Evolutionary conservation across 2,797 vertebrate species (phyloP), one percentile per base, ranked within the genome.

Genomic region (Xenops minutus): DNA sequence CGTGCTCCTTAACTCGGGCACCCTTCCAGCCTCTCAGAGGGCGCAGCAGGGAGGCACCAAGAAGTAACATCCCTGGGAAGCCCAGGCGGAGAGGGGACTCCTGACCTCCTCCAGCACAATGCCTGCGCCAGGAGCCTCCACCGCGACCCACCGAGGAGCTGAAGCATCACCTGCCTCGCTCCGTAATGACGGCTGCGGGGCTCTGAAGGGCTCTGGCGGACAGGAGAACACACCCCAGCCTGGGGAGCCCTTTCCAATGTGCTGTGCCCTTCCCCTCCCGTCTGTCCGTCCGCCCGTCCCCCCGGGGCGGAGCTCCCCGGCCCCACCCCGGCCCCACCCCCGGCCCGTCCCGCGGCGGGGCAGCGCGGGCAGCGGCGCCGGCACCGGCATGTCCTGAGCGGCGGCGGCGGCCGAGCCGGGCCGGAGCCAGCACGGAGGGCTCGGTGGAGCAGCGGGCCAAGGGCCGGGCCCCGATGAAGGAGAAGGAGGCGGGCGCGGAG

Each of bases 401-500:
- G 96, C 73, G 92, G 96, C 83, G 89, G 93, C 88, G 90, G 91
- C 89, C 84, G 95, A 89, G 91, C 95, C 91, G 92, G 89, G 94
- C 96, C 92, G 95, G 94, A 92, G 93, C 94, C 96, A 99, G 98
- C 97, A 99, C 99, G 99, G 99, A 99, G 98, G 98, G 98, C 98
- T 98, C 98, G 97, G 98, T 99, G 99, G 99, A 99, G 98, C 99
- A 99, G 98, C 99, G 99, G 97, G 99, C 98, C 77, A 99, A 99
- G 98, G 98, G 98, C 92, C 98, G 99, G 98, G 98, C 98, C 97
- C 98, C 98, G 95, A 99, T 99, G 98, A 99, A 98, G 98, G 98
- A 99, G 97, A 98, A 99, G 99, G 99, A 99, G 98, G 95, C 98
- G 98, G 99, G 98, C 95, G 98, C 98, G 98, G 99, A 99, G 98